Percentiles rank a stretch among this genome's conserved stretches.
Evolutionary conservation across 2,113 vertebrate genomes (phyloP).

Genomic region (Tetrax tetrax): DNA sequence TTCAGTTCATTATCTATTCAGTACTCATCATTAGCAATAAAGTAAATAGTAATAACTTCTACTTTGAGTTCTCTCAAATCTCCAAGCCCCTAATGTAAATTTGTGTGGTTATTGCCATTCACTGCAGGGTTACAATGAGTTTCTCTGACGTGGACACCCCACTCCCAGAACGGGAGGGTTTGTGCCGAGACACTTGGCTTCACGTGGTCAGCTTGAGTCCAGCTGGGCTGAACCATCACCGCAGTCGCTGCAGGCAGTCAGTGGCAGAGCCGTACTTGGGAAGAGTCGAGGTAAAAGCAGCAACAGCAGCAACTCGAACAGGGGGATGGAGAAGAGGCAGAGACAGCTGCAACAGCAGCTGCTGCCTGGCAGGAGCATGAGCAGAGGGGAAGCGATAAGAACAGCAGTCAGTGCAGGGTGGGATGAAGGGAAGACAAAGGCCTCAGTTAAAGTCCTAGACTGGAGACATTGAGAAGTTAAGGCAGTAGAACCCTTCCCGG

Average conservation of each 20-base stretch:
- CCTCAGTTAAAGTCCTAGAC: background rate
- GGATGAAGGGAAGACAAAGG: background rate
- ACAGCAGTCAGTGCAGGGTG: background rate
- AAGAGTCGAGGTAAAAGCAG: background rate
- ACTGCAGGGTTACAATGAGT: background rate
- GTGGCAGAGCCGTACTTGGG: background rate
- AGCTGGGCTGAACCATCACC: fast-evolving
- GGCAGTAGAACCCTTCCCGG: background rate
- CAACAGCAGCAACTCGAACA: background rate
- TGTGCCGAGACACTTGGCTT: background rate
- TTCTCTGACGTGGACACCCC: background rate
- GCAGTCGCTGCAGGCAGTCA: background rate
- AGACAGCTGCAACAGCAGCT: background rate
- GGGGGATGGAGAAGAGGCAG: background rate
- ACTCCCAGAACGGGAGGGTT: background rate
- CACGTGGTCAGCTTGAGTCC: fast-evolving
- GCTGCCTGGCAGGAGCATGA: background rate
- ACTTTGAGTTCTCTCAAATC: background rate
- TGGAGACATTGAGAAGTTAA: background rate
- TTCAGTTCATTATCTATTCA: background rate
- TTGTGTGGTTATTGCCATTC: background rate
- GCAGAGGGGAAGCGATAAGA: background rate
- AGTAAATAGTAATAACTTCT: background rate
- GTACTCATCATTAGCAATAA: background rate
- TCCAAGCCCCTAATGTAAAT: background rate